These are phyloP conservation scores for Syrmaticus mikado DNA, from an alignment of 2,113 vertebrate species.

Conservation along the genomic window DNA sequence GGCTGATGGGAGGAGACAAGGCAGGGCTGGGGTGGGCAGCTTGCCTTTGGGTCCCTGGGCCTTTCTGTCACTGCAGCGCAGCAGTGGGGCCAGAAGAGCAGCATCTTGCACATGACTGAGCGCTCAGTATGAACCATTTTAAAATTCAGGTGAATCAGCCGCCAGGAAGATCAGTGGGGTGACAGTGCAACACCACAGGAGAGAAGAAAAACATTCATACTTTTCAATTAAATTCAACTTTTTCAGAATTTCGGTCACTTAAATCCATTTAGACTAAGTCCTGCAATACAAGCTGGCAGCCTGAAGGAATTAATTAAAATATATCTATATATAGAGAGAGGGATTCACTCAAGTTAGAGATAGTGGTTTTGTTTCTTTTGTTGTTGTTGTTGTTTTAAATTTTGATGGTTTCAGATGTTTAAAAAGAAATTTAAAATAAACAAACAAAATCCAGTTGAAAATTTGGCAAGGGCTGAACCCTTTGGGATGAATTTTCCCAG, in stretches of 20 bases:
- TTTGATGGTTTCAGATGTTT: slow-evolving; percentile 60
- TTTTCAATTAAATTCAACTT: neutral
- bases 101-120: neutral
- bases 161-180: neutral
- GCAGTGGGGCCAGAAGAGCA: neutral
- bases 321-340: neutral
- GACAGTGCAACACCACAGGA: neutral
- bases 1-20: neutral
- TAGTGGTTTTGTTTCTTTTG: neutral
- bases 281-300: slow-evolving; percentile 19
- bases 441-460: slow-evolving; percentile 57
- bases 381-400: neutral
- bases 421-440: slow-evolving; percentile 66
- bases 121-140: neutral
- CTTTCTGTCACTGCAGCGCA: neutral
- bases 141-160: neutral
- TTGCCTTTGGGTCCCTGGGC: neutral
- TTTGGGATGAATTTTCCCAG: slow-evolving; percentile 56
- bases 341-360: slow-evolving; percentile 51
- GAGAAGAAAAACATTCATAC: neutral
- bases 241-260: slow-evolving; percentile 15
- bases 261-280: slow-evolving; percentile 9
- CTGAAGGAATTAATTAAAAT: neutral
- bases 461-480: slow-evolving; percentile 51
- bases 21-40: neutral